Evolutionary conservation across 2,888 invertebrate species (phyloP), one percentile per base, ranked within the genome.

Genomic region (Euproctis similis): DNA sequence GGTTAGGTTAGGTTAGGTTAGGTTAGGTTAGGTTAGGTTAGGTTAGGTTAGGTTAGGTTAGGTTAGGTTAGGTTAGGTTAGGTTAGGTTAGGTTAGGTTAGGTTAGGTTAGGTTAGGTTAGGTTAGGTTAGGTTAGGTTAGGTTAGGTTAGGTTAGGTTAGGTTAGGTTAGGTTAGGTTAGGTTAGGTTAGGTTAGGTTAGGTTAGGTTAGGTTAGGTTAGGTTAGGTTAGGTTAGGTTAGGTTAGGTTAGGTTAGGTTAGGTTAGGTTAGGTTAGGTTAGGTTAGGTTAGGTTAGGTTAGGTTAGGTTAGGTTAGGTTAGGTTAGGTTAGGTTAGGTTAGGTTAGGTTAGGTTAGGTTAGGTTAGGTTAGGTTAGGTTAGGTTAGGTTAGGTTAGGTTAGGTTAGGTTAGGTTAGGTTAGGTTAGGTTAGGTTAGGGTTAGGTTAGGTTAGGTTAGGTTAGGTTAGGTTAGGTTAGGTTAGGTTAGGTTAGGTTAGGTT

Each of bases 401-500:
- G 28, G 28, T 28, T 28, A 28, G 28, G 28, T 28, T 28, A 28
- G 28, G 28, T 28, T 28, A 28, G 28, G 28, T 28, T 28, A 28
- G 28, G 28, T 28, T n/a, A n/a, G n/a, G n/a, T n/a, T n/a, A n/a
- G n/a, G n/a, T n/a, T n/a, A n/a, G n/a, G n/a, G n/a, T n/a, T 28
- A 16, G 29, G 29, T 30, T 30, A 30, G 29, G 29, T 30, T 30
- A 30, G 29, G 29, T 30, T 30, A 30, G 29, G 29, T 30, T 30
- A 30, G 29, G 29, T 30, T 30, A 30, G 29, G 29, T 30, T 30
- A 30, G 29, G 29, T 30, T 30, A 30, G 29, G 29, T 30, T 31
- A 31, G 31, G 31, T 31, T 31, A 31, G 31, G 31, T 31, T 31
- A 31, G 31, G 31, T 31, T 31, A 31, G 31, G 31, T 31, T 31